These are phyloP conservation scores for Glaucomys volans DNA, from an alignment of 2,113 vertebrate genomes.

Conservation along the genomic window DNA sequence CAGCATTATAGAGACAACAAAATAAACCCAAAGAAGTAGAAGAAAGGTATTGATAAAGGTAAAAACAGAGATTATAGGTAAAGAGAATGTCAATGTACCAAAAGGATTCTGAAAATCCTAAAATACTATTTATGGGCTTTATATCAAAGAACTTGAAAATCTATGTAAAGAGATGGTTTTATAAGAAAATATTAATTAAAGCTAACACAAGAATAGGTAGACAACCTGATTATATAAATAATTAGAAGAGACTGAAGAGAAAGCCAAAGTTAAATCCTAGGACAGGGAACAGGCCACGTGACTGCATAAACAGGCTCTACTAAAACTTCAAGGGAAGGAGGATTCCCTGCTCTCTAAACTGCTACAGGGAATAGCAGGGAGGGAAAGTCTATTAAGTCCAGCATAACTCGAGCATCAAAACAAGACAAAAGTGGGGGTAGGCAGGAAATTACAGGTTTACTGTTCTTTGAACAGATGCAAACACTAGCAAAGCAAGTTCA, in stretches of 20 bases:
- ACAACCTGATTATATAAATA: background rate
- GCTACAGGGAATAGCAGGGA: too few relatives aligned
- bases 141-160: background rate
- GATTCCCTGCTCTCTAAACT: background rate
- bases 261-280: background rate
- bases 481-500: background rate
- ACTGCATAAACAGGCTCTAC: background rate
- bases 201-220: background rate
- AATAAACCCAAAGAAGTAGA: background rate
- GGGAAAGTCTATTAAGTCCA: background rate
- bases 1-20: background rate
- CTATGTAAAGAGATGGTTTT: background rate
- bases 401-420: background rate
- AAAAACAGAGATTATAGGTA: background rate
- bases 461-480: background rate
- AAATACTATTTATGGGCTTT: background rate
- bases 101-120: slow-evolving; percentile 5
- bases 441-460: background rate
- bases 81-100: background rate
- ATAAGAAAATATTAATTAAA: slow-evolving; percentile 5
- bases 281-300: background rate
- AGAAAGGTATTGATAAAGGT: background rate
- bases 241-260: background rate
- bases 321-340: background rate
- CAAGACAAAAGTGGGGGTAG: background rate